A percentile compares a stretch with the other conserved stretches of the same genome.
Evolutionary conservation across 23 tunicate species (phyloP).

Genomic region (Oikopleura albicans): DNA sequence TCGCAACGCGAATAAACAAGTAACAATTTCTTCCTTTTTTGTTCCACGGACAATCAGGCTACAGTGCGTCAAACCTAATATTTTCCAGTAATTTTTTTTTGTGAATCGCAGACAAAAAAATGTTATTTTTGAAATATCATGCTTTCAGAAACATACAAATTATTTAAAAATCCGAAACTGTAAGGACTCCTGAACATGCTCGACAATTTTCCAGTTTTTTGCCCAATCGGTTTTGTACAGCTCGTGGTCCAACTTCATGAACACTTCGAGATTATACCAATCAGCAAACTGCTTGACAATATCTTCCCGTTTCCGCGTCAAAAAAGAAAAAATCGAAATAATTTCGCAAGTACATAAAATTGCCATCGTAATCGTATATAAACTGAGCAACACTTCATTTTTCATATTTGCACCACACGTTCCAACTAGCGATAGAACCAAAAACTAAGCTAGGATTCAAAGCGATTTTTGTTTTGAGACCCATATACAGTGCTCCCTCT

Average conservation of each 20-base stretch:
- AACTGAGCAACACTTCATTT: conserved; percentile 20
- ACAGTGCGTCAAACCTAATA: no score
- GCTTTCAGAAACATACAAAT: no score
- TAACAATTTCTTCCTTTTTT: no score
- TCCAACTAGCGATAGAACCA: conserved; percentile 50
- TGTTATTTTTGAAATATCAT: no score
- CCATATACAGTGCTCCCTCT: no score
- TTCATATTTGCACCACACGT: conserved; percentile 69
- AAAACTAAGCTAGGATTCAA: no score
- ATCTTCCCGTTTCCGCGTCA: background rate
- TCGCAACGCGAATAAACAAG: no score
- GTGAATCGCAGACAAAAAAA: no score
- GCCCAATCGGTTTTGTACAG: background rate
- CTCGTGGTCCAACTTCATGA: background rate
- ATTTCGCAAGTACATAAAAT: conserved; percentile 15
- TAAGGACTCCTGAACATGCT: background rate
- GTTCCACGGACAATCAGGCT: no score
- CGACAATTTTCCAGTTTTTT: background rate
- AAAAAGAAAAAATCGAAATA: background rate
- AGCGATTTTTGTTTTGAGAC: no score
- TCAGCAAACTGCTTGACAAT: background rate
- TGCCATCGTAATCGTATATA: conserved; percentile 5
- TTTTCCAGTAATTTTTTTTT: no score
- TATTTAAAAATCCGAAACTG: no score
- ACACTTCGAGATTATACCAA: background rate